Percentiles rank a stretch among this genome's conserved stretches.
Conservation (phyloP, 1,140 invertebrate genomes). For the Diabrotica undecimpunctata region DNA sequence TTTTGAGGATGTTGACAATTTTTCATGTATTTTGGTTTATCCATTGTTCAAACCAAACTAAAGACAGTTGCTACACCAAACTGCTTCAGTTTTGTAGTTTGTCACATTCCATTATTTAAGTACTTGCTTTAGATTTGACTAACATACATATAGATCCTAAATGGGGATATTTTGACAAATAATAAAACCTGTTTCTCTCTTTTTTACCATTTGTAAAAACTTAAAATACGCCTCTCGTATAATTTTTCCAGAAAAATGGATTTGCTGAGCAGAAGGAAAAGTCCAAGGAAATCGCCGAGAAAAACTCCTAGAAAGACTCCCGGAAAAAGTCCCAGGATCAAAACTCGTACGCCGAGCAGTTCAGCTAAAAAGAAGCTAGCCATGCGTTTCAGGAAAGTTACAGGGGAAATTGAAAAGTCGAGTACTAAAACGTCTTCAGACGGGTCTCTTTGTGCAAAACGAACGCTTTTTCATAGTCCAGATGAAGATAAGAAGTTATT, state of each 20-base stretch:
- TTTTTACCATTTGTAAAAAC: no score
- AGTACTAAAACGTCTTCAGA: conserved; percentile 11
- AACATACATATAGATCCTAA: no score
- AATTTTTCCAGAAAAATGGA: conserved; percentile 34
- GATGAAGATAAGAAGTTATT: conserved; percentile 43
- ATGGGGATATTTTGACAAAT: no score
- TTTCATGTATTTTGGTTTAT: neutral
- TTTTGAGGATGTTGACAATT: conserved; percentile 11
- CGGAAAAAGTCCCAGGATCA: conserved; percentile 40
- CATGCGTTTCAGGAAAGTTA: conserved; percentile 43
- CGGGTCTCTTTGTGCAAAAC: conserved; percentile 45
- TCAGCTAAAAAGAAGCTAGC: conserved; percentile 53
- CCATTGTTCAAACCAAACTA: no score
- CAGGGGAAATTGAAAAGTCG: conserved; percentile 34
- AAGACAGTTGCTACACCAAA: no score
- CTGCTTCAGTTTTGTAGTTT: no score
- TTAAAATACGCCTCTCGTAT: no score
- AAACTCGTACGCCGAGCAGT: conserved; percentile 45
- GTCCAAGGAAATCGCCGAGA: conserved; percentile 51
- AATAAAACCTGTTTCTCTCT: no score
- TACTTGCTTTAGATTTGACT: no score
- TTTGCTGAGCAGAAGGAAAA: conserved; percentile 46
- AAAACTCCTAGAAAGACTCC: conserved; percentile 47
- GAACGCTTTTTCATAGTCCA: conserved; percentile 64
- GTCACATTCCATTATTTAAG: no score